Conservation (phyloP, 2,888 invertebrate species). For the Allacma fusca region DNA sequence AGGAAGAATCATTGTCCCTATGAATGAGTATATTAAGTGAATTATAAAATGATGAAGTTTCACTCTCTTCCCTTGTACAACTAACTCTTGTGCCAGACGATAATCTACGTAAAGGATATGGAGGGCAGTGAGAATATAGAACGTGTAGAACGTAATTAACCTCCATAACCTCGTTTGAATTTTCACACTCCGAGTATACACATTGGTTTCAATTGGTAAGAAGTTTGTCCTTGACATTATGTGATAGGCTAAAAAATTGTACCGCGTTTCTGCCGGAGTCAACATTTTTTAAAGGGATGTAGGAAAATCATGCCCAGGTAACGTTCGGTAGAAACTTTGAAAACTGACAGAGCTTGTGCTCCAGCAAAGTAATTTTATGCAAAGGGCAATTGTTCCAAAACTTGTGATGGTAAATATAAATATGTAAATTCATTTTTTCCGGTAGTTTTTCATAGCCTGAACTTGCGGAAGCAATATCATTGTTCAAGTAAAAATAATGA, state of each 20-base stretch:
- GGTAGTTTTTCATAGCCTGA: too few species aligned
- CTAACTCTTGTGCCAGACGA: not conserved
- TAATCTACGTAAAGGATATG: not conserved
- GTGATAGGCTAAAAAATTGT: not conserved
- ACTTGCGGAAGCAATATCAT: too few species aligned
- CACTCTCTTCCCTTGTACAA: not conserved
- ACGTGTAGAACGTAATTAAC: not conserved
- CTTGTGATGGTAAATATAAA: too few species aligned
- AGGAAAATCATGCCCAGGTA: too few species aligned
- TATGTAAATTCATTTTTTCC: too few species aligned
- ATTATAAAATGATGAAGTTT: not conserved
- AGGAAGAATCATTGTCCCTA: not conserved
- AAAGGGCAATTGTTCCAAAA: too few species aligned
- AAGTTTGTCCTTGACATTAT: not conserved
- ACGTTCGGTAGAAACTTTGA: too few species aligned
- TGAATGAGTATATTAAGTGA: not conserved
- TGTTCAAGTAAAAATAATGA: too few species aligned
- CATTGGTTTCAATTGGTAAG: not conserved
- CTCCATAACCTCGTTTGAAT: not conserved
- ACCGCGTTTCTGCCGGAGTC: not conserved
- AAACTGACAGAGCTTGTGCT: too few species aligned
- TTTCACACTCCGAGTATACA: not conserved
- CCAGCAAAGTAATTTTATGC: too few species aligned
- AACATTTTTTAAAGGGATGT: slow-evolving; percentile 15
- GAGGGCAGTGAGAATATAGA: not conserved